Evolutionary conservation across 2,113 vertebrate genomes (phyloP).

Genomic region (Apus apus): DNA sequence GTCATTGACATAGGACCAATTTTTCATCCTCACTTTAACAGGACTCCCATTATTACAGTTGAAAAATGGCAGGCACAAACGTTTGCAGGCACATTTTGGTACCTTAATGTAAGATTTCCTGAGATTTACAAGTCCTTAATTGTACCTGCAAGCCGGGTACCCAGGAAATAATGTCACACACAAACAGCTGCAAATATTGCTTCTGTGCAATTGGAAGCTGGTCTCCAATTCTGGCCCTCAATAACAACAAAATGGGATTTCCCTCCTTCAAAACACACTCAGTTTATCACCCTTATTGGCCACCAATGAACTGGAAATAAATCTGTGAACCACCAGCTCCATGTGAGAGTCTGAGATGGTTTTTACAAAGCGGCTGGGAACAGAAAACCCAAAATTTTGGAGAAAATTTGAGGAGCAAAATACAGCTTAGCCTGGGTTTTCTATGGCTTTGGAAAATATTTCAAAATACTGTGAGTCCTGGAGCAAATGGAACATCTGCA

Average conservation of each 20-base stretch:
- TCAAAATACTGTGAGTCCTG: not conserved
- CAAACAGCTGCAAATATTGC: not conserved
- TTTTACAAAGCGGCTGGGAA: not conserved
- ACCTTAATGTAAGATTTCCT: conserved; percentile 31
- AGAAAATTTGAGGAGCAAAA: not conserved
- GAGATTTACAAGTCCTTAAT: conserved; percentile 47
- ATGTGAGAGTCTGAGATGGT: not conserved
- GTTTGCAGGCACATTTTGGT: conserved; percentile 13
- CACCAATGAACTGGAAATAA: not conserved
- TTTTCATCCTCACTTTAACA: conserved; percentile 16
- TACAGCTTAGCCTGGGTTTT: not conserved
- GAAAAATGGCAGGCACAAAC: conserved; percentile 34
- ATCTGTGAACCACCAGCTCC: not conserved
- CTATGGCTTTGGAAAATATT: not conserved
- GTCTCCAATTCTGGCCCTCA: not conserved
- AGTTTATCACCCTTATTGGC: not conserved
- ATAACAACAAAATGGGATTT: not conserved
- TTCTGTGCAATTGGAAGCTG: not conserved
- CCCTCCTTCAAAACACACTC: not conserved
- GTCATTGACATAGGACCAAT: conserved; percentile 60
- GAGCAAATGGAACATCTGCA: not conserved
- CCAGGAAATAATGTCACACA: not conserved
- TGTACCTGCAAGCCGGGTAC: not conserved
- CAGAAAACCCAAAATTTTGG: not conserved
- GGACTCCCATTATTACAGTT: not conserved